Base-by-base conservation (phyloP, 1,140 invertebrate species). In the Armadillidium nasatum region DNA sequence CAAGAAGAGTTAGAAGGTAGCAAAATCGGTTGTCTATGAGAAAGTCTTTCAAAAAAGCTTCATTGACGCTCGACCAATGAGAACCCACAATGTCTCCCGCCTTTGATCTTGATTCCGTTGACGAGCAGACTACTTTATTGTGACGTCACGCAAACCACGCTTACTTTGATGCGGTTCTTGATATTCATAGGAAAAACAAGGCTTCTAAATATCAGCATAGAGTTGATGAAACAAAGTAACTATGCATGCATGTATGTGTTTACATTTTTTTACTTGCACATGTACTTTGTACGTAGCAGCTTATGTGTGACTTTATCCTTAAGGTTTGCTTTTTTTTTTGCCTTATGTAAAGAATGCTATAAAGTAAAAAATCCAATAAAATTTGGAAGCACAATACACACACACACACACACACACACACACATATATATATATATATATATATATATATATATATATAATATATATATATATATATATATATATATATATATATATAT, bases 191-290 rank as follows among this genome's bases (percentile, higher is more conserved):
- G 50, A 60, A 60, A 33, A 60, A 60, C 50, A 60, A 60, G 50
- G 50, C 33, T 60, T 60, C 50, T 60, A 60, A 60, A 60, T 60
- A 60, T 60, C 50, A 60, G 50, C 50, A 60, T 60, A 60, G 50
- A 60, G 19, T 15, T 60, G 50, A 1, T 15, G 50, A 2, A 60
- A 7, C 19, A 60, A 60, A 2, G 50, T 60, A 60, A 60, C 50
- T 60, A 13, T 60, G 50, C 19, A 60, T 60, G 33, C 33, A 33
- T 33, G 6, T 6, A 33, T 33, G 6, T 33, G 6, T 33, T 33
- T 33, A 33, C 33, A 33, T 33, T 33, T 33, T 33, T 33, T 33
- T 33, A 6, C 33, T 33, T 33, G 33, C 33, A 33, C 33, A 33
- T 33, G 33, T 33, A 33, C 6, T 33, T 3, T 33, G 33, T 33